Evolutionary conservation across 2,888 invertebrate species (phyloP).

Genomic region (Brachylomia viminalis): DNA sequence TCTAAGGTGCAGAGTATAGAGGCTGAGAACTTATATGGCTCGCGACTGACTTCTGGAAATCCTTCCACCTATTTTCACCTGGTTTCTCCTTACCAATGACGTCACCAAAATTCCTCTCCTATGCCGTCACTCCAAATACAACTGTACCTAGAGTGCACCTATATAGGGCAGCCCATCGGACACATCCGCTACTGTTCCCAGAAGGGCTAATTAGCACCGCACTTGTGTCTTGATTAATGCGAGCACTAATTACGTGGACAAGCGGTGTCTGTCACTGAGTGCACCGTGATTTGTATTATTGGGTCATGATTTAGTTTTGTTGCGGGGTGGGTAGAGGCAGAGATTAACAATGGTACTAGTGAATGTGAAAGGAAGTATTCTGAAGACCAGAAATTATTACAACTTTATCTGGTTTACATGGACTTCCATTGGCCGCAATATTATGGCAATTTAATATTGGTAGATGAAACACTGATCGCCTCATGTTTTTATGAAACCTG

Average conservation of each 20-base stretch:
- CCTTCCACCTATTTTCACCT: not conserved
- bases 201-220: conserved; percentile 75
- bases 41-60: not conserved
- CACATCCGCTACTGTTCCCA: conserved; percentile 66
- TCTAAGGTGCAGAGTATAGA: not conserved
- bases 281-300: conserved; percentile 63
- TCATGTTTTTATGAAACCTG: not conserved
- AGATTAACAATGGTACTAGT: not conserved
- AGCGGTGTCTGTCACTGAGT: conserved; percentile 59
- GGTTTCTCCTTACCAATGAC: conserved; percentile 11
- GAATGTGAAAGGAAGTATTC: not conserved
- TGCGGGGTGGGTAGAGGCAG: not conserved
- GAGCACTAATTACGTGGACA: conserved; percentile 77
- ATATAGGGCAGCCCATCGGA: conserved; percentile 55
- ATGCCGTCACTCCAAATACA: not conserved
- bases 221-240: conserved; percentile 83
- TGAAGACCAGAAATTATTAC: not conserved
- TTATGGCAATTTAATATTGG: not conserved
- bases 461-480: not conserved
- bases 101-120: not conserved
- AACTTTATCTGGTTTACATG: not conserved
- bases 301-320: conserved; percentile 54
- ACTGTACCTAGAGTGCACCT: not conserved
- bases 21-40: not conserved
- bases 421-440: not conserved